phyloP scores from a whole-genome alignment of 2,113 vertebrate genomes.

The Semicossyphus pulcher region DNA sequence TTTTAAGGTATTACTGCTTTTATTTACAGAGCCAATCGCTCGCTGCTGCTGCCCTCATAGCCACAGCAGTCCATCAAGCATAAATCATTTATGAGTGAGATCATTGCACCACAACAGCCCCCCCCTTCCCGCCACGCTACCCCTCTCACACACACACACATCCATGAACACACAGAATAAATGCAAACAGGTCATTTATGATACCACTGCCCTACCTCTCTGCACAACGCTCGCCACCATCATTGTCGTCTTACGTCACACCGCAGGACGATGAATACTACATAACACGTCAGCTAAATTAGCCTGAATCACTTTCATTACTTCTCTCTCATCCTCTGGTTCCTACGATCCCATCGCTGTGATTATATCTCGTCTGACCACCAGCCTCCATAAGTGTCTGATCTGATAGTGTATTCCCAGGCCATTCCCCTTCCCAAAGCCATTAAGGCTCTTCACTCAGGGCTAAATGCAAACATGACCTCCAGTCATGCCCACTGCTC shows the following conservation, averaged over 20 bases:
- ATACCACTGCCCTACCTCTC: not conserved
- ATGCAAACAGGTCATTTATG: constrained; percentile 28
- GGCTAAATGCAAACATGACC: constrained; percentile 64
- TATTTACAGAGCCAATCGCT: constrained; percentile 60
- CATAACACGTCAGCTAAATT: not conserved
- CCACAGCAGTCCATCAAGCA: constrained; percentile 60
- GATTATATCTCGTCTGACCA: constrained; percentile 14
- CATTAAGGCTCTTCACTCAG: constrained; percentile 64
- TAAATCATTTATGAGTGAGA: constrained; percentile 79
- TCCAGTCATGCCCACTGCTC: constrained; percentile 29
- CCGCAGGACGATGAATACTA: not conserved
- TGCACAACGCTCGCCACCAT: not conserved
- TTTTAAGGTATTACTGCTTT: constrained; percentile 49
- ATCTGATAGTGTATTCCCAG: constrained; percentile 61
- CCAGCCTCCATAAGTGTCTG: constrained; percentile 20
- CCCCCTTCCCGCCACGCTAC: constrained; percentile 16
- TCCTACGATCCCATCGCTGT: not conserved
- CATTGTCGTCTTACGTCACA: not conserved
- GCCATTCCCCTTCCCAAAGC: constrained; percentile 49
- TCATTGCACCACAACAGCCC: constrained; percentile 68
- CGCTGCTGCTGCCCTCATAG: constrained; percentile 21
- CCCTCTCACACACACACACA: constrained; percentile 15
- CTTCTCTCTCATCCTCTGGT: not conserved
- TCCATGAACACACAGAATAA: constrained; percentile 38
- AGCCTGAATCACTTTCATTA: not conserved